Evolutionary conservation across 2,888 invertebrate genomes (phyloP).

Genomic region (Acanthosepion lycidas): DNA sequence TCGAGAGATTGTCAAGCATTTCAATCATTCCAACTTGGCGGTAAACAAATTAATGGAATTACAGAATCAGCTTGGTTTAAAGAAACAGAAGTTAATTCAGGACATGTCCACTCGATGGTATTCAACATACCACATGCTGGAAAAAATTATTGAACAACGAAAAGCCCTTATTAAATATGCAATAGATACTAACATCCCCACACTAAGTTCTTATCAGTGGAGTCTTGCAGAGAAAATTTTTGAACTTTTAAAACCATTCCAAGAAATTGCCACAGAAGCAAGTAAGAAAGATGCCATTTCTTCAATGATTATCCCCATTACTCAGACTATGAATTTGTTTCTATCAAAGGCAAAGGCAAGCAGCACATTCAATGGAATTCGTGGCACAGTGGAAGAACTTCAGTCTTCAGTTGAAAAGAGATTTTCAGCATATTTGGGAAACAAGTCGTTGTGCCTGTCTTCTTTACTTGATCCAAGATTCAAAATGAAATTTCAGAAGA

Average conservation of each 20-base stretch:
- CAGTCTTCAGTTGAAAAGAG: too few relatives aligned
- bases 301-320: neutral
- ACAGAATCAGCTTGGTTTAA: neutral
- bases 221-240: conserved; percentile 2
- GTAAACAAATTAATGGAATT: neutral
- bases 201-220: neutral
- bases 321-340: neutral
- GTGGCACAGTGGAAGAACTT: too few relatives aligned
- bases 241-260: neutral
- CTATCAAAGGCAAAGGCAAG: conserved; percentile 3
- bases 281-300: neutral
- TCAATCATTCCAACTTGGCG: neutral
- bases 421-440: too few relatives aligned
- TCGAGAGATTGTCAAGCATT: neutral
- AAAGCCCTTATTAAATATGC: conserved; percentile 39
- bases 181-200: conserved; percentile 25
- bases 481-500: too few relatives aligned
- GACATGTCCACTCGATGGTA: neutral
- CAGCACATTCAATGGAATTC: neutral
- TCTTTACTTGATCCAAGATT: too few relatives aligned
- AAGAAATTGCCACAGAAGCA: neutral
- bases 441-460: too few relatives aligned
- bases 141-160: conserved; percentile 4
- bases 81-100: conserved; percentile 36
- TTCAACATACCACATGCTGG: conserved; percentile 34